Percentiles rank a stretch among this genome's conserved stretches.
Conservation (phyloP, 2,888 invertebrate species). For the Mimas tiliae region DNA sequence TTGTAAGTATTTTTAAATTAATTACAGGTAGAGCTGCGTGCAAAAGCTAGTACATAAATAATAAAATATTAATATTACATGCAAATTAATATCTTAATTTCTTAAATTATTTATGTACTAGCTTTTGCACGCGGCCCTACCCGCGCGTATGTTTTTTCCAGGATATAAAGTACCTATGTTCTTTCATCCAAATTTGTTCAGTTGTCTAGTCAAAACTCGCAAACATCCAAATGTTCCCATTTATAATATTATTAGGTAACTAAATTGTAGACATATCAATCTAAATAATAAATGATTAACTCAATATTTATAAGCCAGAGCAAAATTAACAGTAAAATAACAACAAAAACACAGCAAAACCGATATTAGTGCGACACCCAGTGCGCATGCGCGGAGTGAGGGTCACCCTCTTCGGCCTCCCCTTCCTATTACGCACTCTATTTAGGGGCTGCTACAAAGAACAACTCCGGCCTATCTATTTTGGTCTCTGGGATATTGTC, state of each 20-base stretch:
- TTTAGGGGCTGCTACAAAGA: slow-evolving; percentile 83
- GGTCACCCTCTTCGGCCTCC: slow-evolving; percentile 69
- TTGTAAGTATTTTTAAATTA: no score
- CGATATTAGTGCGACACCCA: slow-evolving; percentile 66
- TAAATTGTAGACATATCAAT: neutral
- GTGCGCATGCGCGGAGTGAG: slow-evolving; percentile 71
- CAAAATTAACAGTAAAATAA: slow-evolving; percentile 60
- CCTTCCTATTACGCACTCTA: slow-evolving; percentile 82
- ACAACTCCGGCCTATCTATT: slow-evolving; percentile 79
- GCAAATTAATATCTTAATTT: no score
- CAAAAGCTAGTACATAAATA: no score
- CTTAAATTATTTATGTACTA: no score
- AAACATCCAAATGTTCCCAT: no score
- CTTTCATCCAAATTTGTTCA: no score
- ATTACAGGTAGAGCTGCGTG: no score
- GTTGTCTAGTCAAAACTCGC: no score
- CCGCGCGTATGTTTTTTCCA: no score
- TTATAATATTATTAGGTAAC: neutral
- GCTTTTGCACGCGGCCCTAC: no score
- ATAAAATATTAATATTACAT: no score
- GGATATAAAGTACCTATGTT: no score
- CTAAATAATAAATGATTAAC: slow-evolving; percentile 7
- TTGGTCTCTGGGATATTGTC: slow-evolving; percentile 79
- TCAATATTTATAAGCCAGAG: slow-evolving; percentile 29
- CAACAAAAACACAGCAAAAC: slow-evolving; percentile 79